Conservation (phyloP, 92 coral and sea anemone genomes). For the Paramuricea clavata region DNA sequence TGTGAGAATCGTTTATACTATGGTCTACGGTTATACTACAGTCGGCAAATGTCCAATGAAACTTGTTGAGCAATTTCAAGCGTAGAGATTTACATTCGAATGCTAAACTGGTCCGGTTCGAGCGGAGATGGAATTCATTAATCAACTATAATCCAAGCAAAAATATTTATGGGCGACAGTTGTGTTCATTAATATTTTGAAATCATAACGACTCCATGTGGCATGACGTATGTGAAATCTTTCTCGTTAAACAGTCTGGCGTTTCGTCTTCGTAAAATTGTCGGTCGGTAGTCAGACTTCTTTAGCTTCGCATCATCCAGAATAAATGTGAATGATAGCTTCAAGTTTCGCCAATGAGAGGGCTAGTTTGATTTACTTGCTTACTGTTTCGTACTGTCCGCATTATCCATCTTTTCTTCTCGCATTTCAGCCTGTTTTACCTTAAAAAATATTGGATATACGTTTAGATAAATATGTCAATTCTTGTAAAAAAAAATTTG, state of each 20-base stretch:
- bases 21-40: neutral
- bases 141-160: neutral
- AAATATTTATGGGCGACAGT: neutral
- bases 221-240: neutral
- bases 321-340: neutral
- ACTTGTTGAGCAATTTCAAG: neutral
- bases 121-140: neutral
- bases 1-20: neutral
- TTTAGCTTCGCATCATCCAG: neutral
- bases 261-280: neutral
- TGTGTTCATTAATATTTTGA: neutral
- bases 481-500: too few species aligned
- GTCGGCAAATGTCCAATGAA: neutral
- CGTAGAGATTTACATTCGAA: neutral
- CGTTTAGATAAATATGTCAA: too few species aligned
- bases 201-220: neutral
- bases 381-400: too few species aligned
- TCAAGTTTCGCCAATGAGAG: neutral
- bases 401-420: too few species aligned
- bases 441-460: too few species aligned
- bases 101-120: neutral
- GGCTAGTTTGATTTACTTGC: too few species aligned
- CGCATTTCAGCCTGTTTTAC: too few species aligned
- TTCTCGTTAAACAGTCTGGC: neutral
- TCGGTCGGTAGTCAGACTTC: neutral